Percentiles rank a stretch among this genome's conserved stretches.
These are phyloP conservation scores for Liolophura sinensis DNA, from an alignment of 1,140 invertebrate species.

Conservation along the genomic window DNA sequence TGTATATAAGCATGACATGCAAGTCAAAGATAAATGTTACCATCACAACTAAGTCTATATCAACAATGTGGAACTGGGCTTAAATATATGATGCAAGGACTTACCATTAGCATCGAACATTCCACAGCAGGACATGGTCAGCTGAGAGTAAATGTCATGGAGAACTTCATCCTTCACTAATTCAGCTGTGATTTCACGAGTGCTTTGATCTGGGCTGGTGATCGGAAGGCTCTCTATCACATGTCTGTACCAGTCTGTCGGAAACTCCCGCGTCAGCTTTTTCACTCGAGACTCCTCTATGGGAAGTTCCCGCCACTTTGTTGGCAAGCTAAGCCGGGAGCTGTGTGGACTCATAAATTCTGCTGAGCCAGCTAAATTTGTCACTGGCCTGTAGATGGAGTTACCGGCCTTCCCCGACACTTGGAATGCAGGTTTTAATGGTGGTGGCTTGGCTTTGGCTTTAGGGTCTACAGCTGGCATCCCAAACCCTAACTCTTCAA, in stretches of 20 bases:
- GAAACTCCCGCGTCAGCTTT: conserved; percentile 46
- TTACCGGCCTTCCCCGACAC: conserved; percentile 19
- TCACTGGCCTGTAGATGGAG: conserved; percentile 50
- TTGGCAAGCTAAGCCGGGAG: conserved; percentile 46
- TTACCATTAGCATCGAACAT: conserved; percentile 49
- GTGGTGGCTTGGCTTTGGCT: background rate
- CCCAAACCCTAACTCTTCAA: conserved; percentile 46
- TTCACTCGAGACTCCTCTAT: conserved; percentile 51
- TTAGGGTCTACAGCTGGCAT: conserved; percentile 42
- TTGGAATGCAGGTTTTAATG: no score
- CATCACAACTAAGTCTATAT: background rate
- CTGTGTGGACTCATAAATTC: conserved; percentile 51
- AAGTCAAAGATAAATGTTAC: background rate
- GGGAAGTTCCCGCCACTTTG: conserved; percentile 53
- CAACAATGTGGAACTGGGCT: no score
- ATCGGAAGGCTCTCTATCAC: conserved; percentile 41
- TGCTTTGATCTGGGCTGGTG: conserved; percentile 30
- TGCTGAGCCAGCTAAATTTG: conserved; percentile 50
- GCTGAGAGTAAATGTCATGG: conserved; percentile 50
- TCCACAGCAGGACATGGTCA: conserved; percentile 53
- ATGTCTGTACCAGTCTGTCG: conserved; percentile 54
- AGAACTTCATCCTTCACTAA: conserved; percentile 39
- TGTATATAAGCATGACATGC: no score
- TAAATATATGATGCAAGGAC: background rate
- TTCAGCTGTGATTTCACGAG: conserved; percentile 37